phyloP scores from a whole-genome alignment of 2,888 invertebrate genomes.

The Harpalus rufipes region DNA sequence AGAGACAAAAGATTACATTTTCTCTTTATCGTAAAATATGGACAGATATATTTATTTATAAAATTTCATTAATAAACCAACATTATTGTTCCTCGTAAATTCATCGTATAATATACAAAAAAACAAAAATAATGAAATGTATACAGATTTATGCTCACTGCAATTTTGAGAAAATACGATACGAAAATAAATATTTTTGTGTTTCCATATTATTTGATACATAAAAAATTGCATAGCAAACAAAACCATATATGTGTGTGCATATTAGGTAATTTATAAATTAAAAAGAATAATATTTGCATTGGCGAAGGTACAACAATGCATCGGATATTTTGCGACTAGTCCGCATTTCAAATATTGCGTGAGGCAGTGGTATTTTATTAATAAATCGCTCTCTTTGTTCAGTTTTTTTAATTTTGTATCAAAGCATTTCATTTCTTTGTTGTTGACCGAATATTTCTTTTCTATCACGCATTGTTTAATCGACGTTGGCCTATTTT shows the following conservation, averaged over 20 bases:
- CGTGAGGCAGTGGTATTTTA: constrained; percentile 31
- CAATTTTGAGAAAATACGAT: no score
- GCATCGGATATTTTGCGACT: neutral
- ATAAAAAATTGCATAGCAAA: neutral
- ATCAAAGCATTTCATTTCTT: constrained; percentile 48
- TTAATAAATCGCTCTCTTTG: constrained; percentile 44
- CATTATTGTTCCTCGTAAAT: no score
- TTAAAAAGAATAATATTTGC: constrained; percentile 23
- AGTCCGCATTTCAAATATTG: constrained; percentile 5
- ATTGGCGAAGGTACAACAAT: neutral
- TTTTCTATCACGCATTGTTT: constrained; percentile 47
- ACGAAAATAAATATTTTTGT: no score
- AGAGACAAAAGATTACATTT: no score
- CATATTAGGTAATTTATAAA: neutral
- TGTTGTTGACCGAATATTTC: constrained; percentile 49
- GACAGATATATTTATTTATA: no score
- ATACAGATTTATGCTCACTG: no score
- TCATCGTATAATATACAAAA: no score
- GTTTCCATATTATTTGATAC: no score
- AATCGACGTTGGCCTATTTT: constrained; percentile 45
- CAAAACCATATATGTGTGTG: neutral
- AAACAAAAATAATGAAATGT: no score
- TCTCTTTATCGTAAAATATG: no score
- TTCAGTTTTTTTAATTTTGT: constrained; percentile 40
- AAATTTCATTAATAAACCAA: no score